Evolutionary conservation across 2,888 invertebrate species (phyloP), one percentile per base, ranked within the genome.

Genomic region (Hetaerina titia): DNA sequence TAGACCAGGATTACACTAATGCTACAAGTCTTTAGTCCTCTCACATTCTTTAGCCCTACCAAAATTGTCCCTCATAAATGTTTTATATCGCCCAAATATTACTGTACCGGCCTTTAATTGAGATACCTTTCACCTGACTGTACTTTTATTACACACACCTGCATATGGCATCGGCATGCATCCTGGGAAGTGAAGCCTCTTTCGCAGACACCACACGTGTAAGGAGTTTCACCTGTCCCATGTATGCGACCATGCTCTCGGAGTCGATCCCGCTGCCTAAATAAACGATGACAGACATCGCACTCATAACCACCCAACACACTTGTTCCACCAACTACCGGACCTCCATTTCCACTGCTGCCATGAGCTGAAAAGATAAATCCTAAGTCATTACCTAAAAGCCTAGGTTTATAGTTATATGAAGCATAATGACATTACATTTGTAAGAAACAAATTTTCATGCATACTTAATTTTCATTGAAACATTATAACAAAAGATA

Each of bases 211-310:
- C 90, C 74, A 90, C 95, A 95, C 11, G 95, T 95, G 69, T 95
- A 90, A 4, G 95, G 95, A 22, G 95, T 95, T 60, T 95, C 95
- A 81, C 95, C 95, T 25, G 90, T 89, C 25, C 90, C 95, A 90
- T 95, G 95, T 57, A 95, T 95, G n/a, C 95, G 90, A 8, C 95
- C 74, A 90, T 95, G 95, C 58, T 95, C 95, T n/a, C 95, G 56
- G 11, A 95, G 90, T 69, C 95, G 90, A 81, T 95, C 95, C 58
- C 95, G 90, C 63, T 95, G 95, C 63, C 95, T 90, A 58, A 95
- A 95, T 69, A 74, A 90, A 56, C 90, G 89, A 64, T 95, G 95
- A 22, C 95, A 95, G 45, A 89, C 74, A 87, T 95, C 95, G 60
- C 95, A 95, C 58, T 95, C 90, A 69, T 89, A 90, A 56, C 89